Base-by-base conservation (phyloP, 2,888 invertebrate species). In the Vanessa cardui region DNA sequence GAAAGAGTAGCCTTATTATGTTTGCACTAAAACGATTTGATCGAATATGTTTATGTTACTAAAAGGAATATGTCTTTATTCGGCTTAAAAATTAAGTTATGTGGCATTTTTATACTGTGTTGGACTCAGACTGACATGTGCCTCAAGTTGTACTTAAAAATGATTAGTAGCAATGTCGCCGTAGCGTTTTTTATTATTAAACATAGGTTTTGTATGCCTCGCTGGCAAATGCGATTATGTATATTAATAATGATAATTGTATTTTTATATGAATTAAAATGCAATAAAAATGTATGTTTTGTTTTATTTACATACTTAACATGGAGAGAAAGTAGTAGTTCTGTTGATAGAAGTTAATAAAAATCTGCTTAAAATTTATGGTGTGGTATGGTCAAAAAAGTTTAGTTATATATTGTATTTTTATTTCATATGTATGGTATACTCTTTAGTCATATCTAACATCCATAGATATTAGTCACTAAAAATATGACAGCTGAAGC, bases 201-300 rank as follows among this genome's bases (percentile, higher is more conserved):
- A 75, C 73, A 26, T 78, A 82, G 78, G 81, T 85, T 74, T 74
- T 74, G 83, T 85, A 86, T 79, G 87, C 86, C 87, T 84, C 79
- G 82, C 83, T 78, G 84, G 86, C 86, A 83, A 85, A 83, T 83
- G 87, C 87, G 83, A 85, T 87, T 87, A 89, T 90, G 87, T 88
- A 85, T 90, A 87, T 85, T 87, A 73, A 83, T 86, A 81, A 87
- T 84, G 81, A 88, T 85, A 85, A 88, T 87, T 89, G 90, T 90
- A 91, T 90, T 91, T 91, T 91, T 91, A 89, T 91, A 91, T 89
- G 81, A 86, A 90, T 89, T 89, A 90, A 86, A 88, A 85, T 82
- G 83, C 82, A 81, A 79, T 83, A 78, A 80, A 80, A 74, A 68
- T 63, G 33, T 6, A 21, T 72, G 75, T 84, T 84, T 88, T 78